Evolutionary conservation across 64 coral and sea anemone species (phyloP), one percentile per base, ranked within the genome.

Genomic region (Platygyra sinensis): DNA sequence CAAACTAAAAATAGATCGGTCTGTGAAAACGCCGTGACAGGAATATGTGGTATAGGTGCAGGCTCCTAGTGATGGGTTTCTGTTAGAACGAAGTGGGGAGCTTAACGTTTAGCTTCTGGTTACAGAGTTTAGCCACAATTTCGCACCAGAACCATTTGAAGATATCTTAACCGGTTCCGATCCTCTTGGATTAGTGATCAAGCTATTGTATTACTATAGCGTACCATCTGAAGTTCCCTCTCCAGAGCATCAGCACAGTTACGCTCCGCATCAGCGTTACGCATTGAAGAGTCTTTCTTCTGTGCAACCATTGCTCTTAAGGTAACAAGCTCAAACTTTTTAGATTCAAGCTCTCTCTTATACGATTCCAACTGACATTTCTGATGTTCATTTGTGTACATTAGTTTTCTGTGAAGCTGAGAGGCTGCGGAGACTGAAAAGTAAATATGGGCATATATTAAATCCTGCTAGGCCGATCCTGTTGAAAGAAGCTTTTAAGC

Each of bases 361-460:
- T 73, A 49, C 19, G 91, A 80, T 54, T 90, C 36, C 65, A 96
- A 36, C 51, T 89, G 15, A 77, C 95, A 96, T 30, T 96, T 93
- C 67, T 93, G 95, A 69, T 96, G 95, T 72, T 96, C 83, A 24
- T 96, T 96, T 5, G 75, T 93, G 77, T 96, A 96, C 72, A 73
- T 87, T 29, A 96, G 65, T 74, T 93, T 96, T 77, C 52, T 90
- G 24, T 96, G 95, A 32, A 96, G 88, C 33, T 71, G 82, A 13
- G 52, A 52, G 71, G 91, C 95, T 39, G 57, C 87, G 8, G 74
- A 74, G 19, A 94, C 93, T 94, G 36, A 46, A 61, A 91, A 72
- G 24, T 39, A 39, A 28, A 9, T 52, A 22, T 25, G 36, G n/a
- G 8, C 8, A 30, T 5, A 80, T 52, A 18, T 28, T 10, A 50